phyloP scores from a whole-genome alignment of 1,140 invertebrate genomes.

The Ceratitis capitata region DNA sequence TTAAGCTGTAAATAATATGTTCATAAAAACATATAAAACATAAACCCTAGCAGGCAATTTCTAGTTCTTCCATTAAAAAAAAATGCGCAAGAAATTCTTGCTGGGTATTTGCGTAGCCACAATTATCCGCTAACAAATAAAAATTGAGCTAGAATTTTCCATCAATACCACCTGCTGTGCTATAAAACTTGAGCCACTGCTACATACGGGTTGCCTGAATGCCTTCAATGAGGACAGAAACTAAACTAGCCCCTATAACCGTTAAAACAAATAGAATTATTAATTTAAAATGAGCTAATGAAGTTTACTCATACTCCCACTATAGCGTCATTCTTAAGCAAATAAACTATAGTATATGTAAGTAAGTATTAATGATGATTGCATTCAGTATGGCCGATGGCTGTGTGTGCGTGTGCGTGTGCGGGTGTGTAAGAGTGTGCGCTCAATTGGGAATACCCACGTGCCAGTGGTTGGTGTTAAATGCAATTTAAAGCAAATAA shows the following conservation, averaged over 20 bases:
- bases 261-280: slow-evolving; percentile 27
- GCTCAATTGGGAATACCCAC: background rate
- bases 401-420: background rate
- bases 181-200: background rate
- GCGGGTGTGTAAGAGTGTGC: background rate
- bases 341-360: background rate
- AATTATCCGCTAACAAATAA: background rate
- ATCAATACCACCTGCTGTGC: background rate
- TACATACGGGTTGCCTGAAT: background rate
- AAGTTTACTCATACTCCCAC: background rate
- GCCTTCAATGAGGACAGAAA: background rate
- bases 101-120: background rate
- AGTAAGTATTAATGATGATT: background rate
- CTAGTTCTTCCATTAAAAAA: too few species aligned
- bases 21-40: too few species aligned
- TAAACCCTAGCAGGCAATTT: too few species aligned
- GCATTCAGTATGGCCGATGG: background rate
- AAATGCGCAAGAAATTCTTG: background rate
- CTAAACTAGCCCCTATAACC: background rate
- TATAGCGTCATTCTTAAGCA: background rate
- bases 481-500: background rate
- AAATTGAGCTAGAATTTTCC: background rate
- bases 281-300: slow-evolving; percentile 25
- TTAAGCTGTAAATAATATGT: too few species aligned
- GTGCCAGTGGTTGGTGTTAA: background rate